Percentiles rank a stretch among this genome's conserved stretches.
phyloP scores from a whole-genome alignment of 1,140 invertebrate species.

The Drosophila micromelanica region DNA sequence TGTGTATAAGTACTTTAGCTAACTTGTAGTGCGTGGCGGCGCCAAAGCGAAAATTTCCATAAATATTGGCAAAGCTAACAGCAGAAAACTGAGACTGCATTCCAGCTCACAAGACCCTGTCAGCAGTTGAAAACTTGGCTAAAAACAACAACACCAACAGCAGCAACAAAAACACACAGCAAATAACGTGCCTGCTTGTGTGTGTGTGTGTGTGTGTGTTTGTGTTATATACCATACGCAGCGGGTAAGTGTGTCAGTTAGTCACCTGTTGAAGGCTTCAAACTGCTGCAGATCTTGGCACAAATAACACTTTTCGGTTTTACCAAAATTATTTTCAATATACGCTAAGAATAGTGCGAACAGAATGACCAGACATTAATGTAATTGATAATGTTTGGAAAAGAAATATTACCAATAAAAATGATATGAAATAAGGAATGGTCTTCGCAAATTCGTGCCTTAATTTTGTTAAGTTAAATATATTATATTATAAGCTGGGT shows the following conservation, averaged over 20 bases:
- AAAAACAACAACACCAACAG: constrained; percentile 5
- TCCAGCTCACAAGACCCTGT: constrained; percentile 5
- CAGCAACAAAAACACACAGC: not conserved
- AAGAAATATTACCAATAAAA: no score
- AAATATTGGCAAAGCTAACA: constrained; percentile 21
- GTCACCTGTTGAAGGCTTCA: constrained; percentile 49
- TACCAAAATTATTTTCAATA: no score
- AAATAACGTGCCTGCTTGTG: constrained; percentile 15
- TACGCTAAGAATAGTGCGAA: no score
- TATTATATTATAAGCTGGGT: no score
- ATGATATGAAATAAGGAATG: no score
- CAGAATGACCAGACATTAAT: no score
- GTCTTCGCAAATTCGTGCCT: no score
- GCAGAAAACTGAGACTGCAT: constrained; percentile 13
- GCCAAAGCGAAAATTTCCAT: constrained; percentile 27
- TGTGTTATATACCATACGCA: constrained; percentile 2
- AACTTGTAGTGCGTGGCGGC: constrained; percentile 22
- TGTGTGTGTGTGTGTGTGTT: not conserved
- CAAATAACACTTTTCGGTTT: not conserved
- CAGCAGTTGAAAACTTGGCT: constrained; percentile 26
- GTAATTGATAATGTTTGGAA: no score
- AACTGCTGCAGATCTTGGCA: no score
- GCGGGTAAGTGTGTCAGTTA: constrained; percentile 38
- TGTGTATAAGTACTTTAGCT: constrained; percentile 17
- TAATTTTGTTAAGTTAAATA: no score